These are phyloP conservation scores for Pachliopta kotzebuea DNA, from an alignment of 2,888 invertebrate genomes.

Conservation along the genomic window DNA sequence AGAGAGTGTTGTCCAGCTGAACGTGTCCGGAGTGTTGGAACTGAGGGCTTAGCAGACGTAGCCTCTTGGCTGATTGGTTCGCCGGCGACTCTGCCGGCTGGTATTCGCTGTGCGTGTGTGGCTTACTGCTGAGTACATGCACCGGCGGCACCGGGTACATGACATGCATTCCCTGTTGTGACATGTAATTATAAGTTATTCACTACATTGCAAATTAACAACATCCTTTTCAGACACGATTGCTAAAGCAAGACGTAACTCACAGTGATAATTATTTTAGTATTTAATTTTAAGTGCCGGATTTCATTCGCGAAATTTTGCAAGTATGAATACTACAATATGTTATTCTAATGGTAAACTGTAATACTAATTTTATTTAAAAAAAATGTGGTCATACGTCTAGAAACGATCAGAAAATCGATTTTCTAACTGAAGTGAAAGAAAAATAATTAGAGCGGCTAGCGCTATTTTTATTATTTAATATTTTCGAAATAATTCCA, in stretches of 20 bases:
- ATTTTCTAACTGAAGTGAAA: too few species aligned
- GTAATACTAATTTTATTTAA: too few species aligned
- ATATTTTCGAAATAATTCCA: constrained; percentile 45
- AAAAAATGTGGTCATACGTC: too few species aligned
- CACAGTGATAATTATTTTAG: too few species aligned
- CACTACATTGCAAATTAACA: not conserved
- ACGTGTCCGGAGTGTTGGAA: constrained; percentile 39
- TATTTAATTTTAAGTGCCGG: too few species aligned
- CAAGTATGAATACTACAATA: too few species aligned
- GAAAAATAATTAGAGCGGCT: not conserved
- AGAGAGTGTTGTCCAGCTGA: constrained; percentile 56
- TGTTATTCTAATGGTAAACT: too few species aligned
- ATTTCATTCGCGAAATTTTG: too few species aligned
- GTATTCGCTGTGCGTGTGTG: constrained; percentile 58
- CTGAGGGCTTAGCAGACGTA: constrained; percentile 63
- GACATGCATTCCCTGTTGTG: constrained; percentile 89
- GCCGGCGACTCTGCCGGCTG: constrained; percentile 69
- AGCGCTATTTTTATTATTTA: constrained; percentile 12
- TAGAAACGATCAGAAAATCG: too few species aligned
- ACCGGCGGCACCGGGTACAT: constrained; percentile 85
- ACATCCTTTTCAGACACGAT: too few species aligned
- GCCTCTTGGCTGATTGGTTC: constrained; percentile 67
- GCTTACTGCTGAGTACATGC: constrained; percentile 74
- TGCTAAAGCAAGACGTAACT: too few species aligned
- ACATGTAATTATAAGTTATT: not conserved